Evolutionary conservation across 2,888 invertebrate genomes (phyloP), one percentile per base, ranked within the genome.

Genomic region (Physocephala rufipes): DNA sequence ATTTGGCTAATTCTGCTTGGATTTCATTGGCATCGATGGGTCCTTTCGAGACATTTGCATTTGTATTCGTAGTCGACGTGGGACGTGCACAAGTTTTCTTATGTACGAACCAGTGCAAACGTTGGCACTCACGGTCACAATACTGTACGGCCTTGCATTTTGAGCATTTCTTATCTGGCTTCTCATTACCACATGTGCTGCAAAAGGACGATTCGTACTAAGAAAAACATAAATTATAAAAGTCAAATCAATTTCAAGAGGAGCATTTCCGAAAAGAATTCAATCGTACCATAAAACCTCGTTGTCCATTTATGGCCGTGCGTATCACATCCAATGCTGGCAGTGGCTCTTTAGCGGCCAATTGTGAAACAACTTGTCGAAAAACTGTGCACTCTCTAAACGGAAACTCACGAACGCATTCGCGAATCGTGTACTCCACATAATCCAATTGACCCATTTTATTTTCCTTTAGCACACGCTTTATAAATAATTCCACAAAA

Each of bases 91-190:
- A 96, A 49, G 90, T 91, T 81, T 95, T 95, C 86, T 95, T 95
- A 84, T 96, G 95, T 80, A 94, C 91, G 81, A 93, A 94, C 95
- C 95, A 95, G 84, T 95, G 97, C 62, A 97, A 87, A 76, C 95
- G 91, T 85, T 99, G 99, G 84, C 99, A 99, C 81, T 94, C 93
- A 73, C 94, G 89, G 86, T 96, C 94, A 87, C 99, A 99, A 84
- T 99, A 99, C 83, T 94, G 92, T 67, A 95, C 95, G 71, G 90
- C 90, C 88, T 95, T 96, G 86, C 99, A 99, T 84, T 95, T 95
- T 13, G 96, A 93, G 86, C 99, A 99, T 84, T 96, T 95, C 84
- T 97, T 97, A 9, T 91, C 90, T 0, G 96, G 95, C 77, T 93
- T 92, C 79, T 95, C 94, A 80, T 95, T 94, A 0, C 94, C 94